Evolutionary conservation across 2,113 vertebrate genomes (phyloP).

Genomic region (Alosa alosa): DNA sequence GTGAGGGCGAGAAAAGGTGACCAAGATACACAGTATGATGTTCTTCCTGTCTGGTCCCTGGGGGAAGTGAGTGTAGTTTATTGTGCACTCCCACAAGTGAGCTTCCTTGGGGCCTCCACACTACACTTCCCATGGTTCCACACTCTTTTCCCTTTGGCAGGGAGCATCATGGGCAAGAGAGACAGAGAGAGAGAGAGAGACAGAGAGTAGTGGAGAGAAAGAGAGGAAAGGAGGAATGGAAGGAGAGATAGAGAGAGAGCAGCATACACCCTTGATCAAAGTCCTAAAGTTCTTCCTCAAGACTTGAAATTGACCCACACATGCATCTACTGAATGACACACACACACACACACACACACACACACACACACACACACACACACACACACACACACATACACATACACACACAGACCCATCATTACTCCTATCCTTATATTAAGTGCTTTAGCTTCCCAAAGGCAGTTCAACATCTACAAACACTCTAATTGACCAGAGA

Average conservation of each 20-base stretch:
- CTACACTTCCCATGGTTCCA: constrained; percentile 7
- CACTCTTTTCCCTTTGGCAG: not conserved
- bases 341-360: not conserved
- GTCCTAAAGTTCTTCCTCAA: not conserved
- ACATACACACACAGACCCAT: not conserved
- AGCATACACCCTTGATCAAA: not conserved
- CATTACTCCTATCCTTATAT: not conserved
- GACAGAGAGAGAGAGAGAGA: constrained; percentile 52
- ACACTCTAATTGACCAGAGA: not conserved
- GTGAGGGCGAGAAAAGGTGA: no score
- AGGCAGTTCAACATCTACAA: constrained; percentile 13
- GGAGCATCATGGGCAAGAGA: not conserved
- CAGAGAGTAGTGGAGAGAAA: constrained; percentile 60
- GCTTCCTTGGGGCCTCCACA: constrained; percentile 1
- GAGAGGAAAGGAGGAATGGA: constrained; percentile 46
- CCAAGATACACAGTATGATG: not conserved
- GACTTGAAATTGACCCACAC: not conserved
- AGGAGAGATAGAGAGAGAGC: not conserved
- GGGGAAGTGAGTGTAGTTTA: not conserved
- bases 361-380: not conserved
- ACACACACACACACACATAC: no score
- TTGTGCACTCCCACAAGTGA: constrained; percentile 1
- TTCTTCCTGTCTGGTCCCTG: not conserved
- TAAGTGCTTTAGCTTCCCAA: constrained; percentile 18
- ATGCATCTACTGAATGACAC: not conserved